Base-by-base conservation (phyloP, 2,888 invertebrate genomes). In the Chrysopilus asiliformis region DNA sequence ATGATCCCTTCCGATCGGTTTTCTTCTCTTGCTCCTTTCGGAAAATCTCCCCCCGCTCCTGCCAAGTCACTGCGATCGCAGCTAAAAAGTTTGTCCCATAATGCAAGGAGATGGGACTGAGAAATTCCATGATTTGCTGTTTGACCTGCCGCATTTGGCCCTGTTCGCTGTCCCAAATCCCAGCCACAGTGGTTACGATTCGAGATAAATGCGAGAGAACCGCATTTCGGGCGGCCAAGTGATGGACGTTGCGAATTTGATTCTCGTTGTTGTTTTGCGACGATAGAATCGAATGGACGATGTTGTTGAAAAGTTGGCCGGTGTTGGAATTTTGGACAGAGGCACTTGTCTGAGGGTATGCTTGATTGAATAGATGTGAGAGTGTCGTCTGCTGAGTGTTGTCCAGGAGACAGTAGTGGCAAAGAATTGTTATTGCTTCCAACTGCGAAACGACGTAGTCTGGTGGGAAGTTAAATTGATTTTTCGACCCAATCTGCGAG, bases 21-120 rank as follows among this genome's bases (percentile, higher is more conserved):
- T 27, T 37, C 17, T 35, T 43, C 63, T 71, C 28, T 59, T 60
- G 49, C 48, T 66, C 39, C 52, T 52, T 48, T 64, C 63, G 48
- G 38, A 45, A 42, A 6, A 66, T 55, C 44, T 71, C 70, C 36
- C 73, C 67, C 36, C 76, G 63, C 49, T 86, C 81, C 56, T 80
- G 77, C 89, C 89, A 90, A 19, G 85, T 85, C 5, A 86, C 79
- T 2, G 86, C 81, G 41, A 89, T 72, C 3, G 87, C 82, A 6
- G 82, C 80, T 39, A 90, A 64, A 50, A 90, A 81, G 53, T 79
- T 79, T 12, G 76, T 69, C 9, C 84, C 79, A 57, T 89, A 85
- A 53, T 84, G 80, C 37, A 82, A 72, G 6, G 85, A 81, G 33
- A 90, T 76, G 0, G 89, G 89, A 49, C 84, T 84, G 4, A 90